Evolutionary conservation across 2,797 vertebrate genomes (phyloP).

Genomic region (Hyperoplus lanceolatus): DNA sequence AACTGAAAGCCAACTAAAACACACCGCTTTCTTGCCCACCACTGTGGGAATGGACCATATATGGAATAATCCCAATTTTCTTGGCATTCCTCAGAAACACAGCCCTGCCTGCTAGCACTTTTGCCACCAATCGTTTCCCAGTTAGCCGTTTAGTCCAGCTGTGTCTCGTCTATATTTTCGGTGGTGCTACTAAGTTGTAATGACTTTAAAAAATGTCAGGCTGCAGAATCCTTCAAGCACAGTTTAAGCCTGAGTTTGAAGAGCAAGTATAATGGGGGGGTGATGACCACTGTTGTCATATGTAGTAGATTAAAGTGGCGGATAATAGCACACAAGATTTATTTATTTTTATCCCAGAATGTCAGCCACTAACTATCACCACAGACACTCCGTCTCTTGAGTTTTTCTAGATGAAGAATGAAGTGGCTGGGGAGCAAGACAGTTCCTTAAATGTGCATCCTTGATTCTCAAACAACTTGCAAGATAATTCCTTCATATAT

Average conservation of each 20-base stretch:
- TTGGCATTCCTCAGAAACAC: slow-evolving; percentile 27
- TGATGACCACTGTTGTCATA: neutral
- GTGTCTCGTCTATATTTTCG: neutral
- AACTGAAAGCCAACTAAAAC: slow-evolving; percentile 53
- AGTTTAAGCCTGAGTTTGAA: neutral
- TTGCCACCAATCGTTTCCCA: no score
- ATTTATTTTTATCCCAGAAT: slow-evolving; percentile 13
- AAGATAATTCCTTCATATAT: neutral
- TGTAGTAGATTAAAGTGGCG: slow-evolving; percentile 23
- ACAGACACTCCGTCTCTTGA: slow-evolving; percentile 22
- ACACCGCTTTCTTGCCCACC: slow-evolving; percentile 23
- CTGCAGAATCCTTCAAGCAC: neutral
- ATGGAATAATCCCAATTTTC: slow-evolving; percentile 51
- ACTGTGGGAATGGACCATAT: slow-evolving; percentile 72
- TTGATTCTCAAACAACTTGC: neutral
- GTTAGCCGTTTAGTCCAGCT: neutral
- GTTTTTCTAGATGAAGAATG: neutral
- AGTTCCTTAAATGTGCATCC: neutral
- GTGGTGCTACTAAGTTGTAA: no score
- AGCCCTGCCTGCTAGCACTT: neutral
- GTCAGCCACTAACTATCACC: slow-evolving; percentile 24
- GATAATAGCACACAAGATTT: neutral
- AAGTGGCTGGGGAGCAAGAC: neutral
- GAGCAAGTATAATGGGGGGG: no score
- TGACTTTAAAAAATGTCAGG: no score